Base-by-base conservation (phyloP, 1,140 invertebrate species). In the Eumeta japonica region DNA sequence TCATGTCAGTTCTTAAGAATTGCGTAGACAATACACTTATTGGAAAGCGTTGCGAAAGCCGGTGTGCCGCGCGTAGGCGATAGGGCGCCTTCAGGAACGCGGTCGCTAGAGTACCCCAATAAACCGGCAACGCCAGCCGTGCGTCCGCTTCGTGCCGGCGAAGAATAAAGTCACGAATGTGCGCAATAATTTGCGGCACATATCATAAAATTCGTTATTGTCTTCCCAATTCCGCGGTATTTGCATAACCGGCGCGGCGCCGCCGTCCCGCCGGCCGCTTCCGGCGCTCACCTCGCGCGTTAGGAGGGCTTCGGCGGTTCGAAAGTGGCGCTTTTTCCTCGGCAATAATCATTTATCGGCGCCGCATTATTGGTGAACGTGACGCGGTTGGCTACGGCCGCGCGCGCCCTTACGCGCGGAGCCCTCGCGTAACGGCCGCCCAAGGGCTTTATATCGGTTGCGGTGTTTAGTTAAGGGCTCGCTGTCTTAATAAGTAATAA, bases 401-500 rank as follows among this genome's bases (percentile, higher is more conserved):
- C n/a, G n/a, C n/a, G n/a, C n/a, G n/a, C n/a, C n/a, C n/a, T n/a
- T n/a, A n/a, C n/a, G n/a, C n/a, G n/a, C n/a, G n/a, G n/a, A n/a
- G n/a, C n/a, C n/a, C n/a, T n/a, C 5, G 3, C 5, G 11, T 33
- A 33, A 33, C 31, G 31, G 16, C 9, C 10, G 5, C 4, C 31
- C 3, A 11, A 4, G 4, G 31, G 16, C 31, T 33, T 33, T 33
- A 33, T 33, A 14, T 33, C 11, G 31, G 16, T 11, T 33, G 9
- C 31, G 31, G 3, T 14, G 31, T 16, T 33, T 33, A 33, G 31
- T 33, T 33, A 33, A 33, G 4, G 28, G 31, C 15, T 14, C 31
- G 24, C 31, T 14, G 17, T 28, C 32, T 50, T 43, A 36, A 46
- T 42, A 31, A 41, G 42, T 55, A 55, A 58, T 44, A 46, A 52